These are phyloP conservation scores for Gymnocypris eckloni DNA, from an alignment of 2,797 vertebrate genomes.

Conservation along the genomic window DNA sequence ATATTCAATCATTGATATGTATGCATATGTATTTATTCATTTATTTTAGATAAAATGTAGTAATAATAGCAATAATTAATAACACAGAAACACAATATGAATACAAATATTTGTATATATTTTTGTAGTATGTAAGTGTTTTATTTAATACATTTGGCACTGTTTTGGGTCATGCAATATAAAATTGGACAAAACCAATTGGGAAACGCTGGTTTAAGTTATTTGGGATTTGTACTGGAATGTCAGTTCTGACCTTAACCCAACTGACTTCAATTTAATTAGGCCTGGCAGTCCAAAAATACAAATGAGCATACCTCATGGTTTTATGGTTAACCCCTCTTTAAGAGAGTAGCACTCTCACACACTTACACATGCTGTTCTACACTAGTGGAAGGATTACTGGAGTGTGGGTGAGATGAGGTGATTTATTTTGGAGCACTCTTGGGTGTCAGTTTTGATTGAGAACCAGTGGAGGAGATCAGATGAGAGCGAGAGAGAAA, in stretches of 20 bases:
- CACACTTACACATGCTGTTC: neutral
- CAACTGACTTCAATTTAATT: slow-evolving; percentile 1
- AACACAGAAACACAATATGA: neutral
- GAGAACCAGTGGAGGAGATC: slow-evolving; percentile 42
- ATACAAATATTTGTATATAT: neutral
- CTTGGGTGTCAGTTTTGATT: slow-evolving; percentile 54
- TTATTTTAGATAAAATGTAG: neutral
- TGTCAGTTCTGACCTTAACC: slow-evolving; percentile 16
- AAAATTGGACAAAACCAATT: neutral
- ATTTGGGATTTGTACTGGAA: neutral
- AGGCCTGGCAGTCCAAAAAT: neutral
- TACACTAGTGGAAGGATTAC: slow-evolving; percentile 13
- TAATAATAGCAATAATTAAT: neutral
- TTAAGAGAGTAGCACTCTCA: neutral
- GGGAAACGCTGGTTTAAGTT: neutral
- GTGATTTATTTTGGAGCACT: slow-evolving; percentile 52
- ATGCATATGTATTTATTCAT: neutral
- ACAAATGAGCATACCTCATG: neutral
- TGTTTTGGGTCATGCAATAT: neutral
- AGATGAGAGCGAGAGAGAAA: slow-evolving; percentile 19
- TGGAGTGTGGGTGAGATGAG: slow-evolving; percentile 37
- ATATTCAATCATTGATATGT: neutral
- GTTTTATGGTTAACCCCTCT: slow-evolving; percentile 13
- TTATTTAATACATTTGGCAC: neutral
- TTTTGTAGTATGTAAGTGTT: neutral